Percentiles rank a stretch among this genome's conserved stretches.
phyloP scores from a whole-genome alignment of 2,797 vertebrate genomes.

The Poecilia velifera region DNA sequence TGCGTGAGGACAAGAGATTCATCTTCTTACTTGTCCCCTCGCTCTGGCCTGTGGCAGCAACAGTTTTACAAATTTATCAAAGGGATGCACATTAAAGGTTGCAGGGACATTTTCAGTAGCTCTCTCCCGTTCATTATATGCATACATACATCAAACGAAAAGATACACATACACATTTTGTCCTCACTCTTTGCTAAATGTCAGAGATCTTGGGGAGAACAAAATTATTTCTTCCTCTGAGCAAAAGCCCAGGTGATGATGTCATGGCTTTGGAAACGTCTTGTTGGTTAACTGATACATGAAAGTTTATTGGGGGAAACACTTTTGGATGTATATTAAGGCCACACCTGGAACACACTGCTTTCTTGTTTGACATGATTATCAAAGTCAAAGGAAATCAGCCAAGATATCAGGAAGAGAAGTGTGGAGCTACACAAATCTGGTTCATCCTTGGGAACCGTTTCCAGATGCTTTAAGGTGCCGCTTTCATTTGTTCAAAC shows the following conservation, averaged over 20 bases:
- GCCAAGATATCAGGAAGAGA: too few species aligned
- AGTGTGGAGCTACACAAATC: background rate
- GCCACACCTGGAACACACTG: background rate
- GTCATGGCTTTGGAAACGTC: background rate
- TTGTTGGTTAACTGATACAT: background rate
- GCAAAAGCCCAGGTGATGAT: too few species aligned
- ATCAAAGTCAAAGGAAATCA: too few species aligned
- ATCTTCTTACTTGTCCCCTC: conserved; percentile 67
- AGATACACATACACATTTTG: too few species aligned
- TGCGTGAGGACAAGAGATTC: conserved; percentile 79
- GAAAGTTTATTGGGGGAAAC: background rate
- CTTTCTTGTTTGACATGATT: background rate
- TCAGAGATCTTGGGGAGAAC: too few species aligned
- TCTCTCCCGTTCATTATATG: background rate
- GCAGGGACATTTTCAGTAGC: background rate
- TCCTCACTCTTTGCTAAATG: too few species aligned
- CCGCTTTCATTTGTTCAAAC: background rate
- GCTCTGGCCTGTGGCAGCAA: conserved; percentile 65
- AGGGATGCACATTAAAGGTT: conserved; percentile 21
- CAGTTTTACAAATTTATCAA: conserved; percentile 48
- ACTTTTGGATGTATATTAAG: too few species aligned
- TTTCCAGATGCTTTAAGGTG: background rate
- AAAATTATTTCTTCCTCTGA: too few species aligned
- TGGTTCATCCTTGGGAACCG: background rate
- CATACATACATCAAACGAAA: background rate